Conservation (phyloP, 2,888 invertebrate genomes). For the Pollenia labialis region DNA sequence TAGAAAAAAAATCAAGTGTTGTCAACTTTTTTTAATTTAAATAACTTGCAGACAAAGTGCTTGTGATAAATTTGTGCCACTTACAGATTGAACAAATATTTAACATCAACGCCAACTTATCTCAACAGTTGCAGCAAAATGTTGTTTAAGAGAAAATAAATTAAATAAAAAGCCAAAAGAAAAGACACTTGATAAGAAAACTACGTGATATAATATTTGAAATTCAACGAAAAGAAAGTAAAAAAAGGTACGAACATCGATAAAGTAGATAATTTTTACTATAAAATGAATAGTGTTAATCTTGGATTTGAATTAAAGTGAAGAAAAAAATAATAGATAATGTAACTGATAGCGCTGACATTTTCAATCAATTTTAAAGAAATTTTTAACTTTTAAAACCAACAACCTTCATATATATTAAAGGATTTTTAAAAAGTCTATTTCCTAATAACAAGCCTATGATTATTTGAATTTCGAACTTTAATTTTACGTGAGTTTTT, state of each 20-base stretch:
- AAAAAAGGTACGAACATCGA: conserved; percentile 32
- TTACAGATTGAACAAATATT: conserved; percentile 14
- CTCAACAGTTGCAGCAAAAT: conserved; percentile 11
- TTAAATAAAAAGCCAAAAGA: neutral
- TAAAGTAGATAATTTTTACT: neutral
- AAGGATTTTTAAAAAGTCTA: too few relatives aligned
- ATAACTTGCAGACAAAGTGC: conserved; percentile 24
- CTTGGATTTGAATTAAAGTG: too few relatives aligned
- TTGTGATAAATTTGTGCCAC: conserved; percentile 26
- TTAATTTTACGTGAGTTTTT: too few relatives aligned
- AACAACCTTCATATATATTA: too few relatives aligned
- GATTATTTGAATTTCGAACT: too few relatives aligned
- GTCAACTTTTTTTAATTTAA: neutral
- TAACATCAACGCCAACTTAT: neutral
- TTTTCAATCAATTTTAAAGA: too few relatives aligned
- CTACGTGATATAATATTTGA: neutral
- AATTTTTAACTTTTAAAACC: too few relatives aligned
- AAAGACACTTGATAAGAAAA: neutral
- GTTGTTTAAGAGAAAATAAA: conserved; percentile 44
- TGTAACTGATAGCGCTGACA: too few relatives aligned
- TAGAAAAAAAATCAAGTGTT: neutral
- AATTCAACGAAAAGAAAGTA: conserved; percentile 11
- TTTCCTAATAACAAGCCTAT: too few relatives aligned
- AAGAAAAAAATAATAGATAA: too few relatives aligned
- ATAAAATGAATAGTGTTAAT: neutral